phyloP scores from a whole-genome alignment of 92 coral and sea anemone genomes.

The Meandrina meandrites region DNA sequence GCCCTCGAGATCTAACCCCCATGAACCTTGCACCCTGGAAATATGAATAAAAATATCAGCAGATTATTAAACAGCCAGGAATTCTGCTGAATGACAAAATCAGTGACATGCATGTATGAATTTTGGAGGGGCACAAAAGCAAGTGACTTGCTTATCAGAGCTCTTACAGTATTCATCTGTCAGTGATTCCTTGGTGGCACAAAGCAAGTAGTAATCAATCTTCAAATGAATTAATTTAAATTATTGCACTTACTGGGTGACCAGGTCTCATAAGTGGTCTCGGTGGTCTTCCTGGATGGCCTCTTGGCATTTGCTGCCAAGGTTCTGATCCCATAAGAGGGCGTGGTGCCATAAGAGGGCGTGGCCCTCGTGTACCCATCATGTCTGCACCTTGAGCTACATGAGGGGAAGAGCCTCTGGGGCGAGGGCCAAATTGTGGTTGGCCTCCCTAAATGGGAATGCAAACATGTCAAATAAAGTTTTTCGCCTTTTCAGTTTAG shows the following conservation, averaged over 20 bases:
- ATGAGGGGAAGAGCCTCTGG: conserved; percentile 38
- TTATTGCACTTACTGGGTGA: conserved; percentile 1
- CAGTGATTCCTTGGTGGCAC: background rate
- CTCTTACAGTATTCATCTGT: background rate
- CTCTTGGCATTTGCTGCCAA: conserved; percentile 35
- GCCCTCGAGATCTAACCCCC: conserved; percentile 26
- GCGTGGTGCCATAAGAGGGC: conserved; percentile 67
- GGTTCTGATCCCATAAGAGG: conserved; percentile 53
- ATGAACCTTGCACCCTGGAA: conserved; percentile 44
- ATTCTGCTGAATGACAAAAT: background rate
- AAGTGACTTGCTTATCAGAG: background rate
- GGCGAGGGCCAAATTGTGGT: conserved; percentile 37
- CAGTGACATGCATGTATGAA: no score
- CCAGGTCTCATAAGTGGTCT: conserved; percentile 51
- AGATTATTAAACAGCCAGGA: background rate
- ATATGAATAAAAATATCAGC: background rate
- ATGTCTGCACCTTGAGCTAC: conserved; percentile 31
- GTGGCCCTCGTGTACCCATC: conserved; percentile 47
- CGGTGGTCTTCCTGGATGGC: conserved; percentile 33
- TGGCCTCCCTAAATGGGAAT: conserved; percentile 31
- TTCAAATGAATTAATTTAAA: background rate
- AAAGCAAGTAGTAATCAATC: background rate
- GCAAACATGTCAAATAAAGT: background rate
- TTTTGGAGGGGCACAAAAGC: no score
- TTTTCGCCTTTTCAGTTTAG: background rate